These are phyloP conservation scores for Sparidentex hasta DNA, from an alignment of 2,797 vertebrate species.

Conservation along the genomic window DNA sequence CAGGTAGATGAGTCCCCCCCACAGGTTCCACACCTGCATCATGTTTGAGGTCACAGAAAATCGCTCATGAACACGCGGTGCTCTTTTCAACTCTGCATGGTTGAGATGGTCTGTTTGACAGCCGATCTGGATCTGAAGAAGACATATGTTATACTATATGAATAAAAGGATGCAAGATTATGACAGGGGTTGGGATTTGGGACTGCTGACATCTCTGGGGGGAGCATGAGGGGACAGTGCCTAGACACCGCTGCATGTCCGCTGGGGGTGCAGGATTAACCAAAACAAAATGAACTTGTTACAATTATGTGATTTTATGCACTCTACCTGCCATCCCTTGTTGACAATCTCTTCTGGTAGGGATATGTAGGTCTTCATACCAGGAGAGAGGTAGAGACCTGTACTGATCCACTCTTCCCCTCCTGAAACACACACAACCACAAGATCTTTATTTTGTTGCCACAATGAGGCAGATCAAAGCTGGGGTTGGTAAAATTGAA, in stretches of 20 bases:
- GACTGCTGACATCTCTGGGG: no score
- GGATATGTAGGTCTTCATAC: constrained; percentile 85
- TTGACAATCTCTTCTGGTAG: constrained; percentile 82
- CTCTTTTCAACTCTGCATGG: constrained; percentile 81
- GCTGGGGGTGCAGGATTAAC: no score
- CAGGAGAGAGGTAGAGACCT: constrained; percentile 89
- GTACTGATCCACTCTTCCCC: constrained; percentile 90
- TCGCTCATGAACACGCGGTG: constrained; percentile 83
- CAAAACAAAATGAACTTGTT: no score
- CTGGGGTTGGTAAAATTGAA: no score
- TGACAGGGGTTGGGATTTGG: no score
- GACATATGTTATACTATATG: neutral
- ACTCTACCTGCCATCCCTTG: constrained; percentile 81
- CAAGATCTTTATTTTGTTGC: no score
- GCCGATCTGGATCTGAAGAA: constrained; percentile 89
- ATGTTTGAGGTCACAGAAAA: constrained; percentile 83
- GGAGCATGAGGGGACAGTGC: no score
- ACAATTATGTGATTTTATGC: neutral
- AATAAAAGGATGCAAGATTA: no score
- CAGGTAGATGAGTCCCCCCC: constrained; percentile 93
- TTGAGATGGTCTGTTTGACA: constrained; percentile 89
- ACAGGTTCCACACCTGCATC: constrained; percentile 89
- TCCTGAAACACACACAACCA: constrained; percentile 52
- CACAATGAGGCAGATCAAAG: no score
- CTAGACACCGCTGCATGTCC: no score